Evolutionary conservation across 64 coral and sea anemone species (phyloP), one percentile per base, ranked within the genome.

Genomic region (Dendrophyllia cribrosa): DNA sequence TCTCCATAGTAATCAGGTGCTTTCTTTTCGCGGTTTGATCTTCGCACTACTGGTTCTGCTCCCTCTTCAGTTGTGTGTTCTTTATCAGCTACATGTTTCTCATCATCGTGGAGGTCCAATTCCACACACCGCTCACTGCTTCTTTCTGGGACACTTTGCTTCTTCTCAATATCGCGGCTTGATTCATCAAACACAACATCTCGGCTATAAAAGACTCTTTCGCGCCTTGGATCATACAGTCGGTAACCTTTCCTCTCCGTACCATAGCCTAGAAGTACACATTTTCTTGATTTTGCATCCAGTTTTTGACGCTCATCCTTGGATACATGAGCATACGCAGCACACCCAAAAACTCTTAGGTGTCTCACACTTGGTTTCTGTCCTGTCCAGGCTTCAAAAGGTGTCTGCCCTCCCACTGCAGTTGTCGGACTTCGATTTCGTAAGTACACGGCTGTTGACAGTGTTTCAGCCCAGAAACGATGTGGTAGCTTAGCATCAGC

Each of bases 401-500:
- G 90, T 5, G 90, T 92, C 21, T 43, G 21, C 43, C 45, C 23
- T 34, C 73, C 20, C 9, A 91, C 45, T 59, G 89, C 89, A 34
- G 25, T 91, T 51, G 77, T 85, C 17, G 90, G 90, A 58, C 79
- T 92, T 64, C 51, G 82, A 43, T 76, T 92, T 44, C 65, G 51
- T 17, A 85, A 44, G 20, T 75, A 92, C 4, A 64, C 19, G 13
- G 73, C 74, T 66, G 74, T 77, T 12, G 23, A 64, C 11, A 78
- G 62, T 58, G 88, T 55, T 59, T 89, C 87, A 7, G 83, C 91
- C 91, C 91, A 87, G 81, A 93, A 93, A 16, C 17, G 77, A 1
- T 74, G 76, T n/a, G 85, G 86, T 22, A 95, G 58, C 56, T 75
- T 74, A 14, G 93, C 87, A n/a, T n/a, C 55, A 34, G 56, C 49